Conservation (phyloP, 2,797 vertebrate species). For the Pseudochirops corinnae region DNA sequence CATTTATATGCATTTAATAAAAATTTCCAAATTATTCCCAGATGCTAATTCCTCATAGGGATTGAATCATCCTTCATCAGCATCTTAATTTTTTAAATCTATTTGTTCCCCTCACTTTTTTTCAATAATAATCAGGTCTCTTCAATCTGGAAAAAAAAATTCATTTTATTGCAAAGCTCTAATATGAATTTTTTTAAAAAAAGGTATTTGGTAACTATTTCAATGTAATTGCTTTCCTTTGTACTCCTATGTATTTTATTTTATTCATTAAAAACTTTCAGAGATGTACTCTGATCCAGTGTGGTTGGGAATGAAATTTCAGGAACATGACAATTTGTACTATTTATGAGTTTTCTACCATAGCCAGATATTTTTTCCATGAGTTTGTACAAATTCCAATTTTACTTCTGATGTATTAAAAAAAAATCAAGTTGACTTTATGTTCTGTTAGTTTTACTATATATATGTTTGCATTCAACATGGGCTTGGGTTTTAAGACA, state of each 20-base stretch:
- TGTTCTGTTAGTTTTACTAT: slow-evolving; percentile 1
- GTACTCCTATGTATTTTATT: background rate
- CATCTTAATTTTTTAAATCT: background rate
- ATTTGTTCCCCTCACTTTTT: slow-evolving; percentile 5
- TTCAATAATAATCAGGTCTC: background rate
- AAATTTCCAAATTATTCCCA: slow-evolving; percentile 34
- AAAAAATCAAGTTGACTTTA: background rate
- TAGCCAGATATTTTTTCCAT: slow-evolving; percentile 25
- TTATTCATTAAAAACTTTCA: background rate
- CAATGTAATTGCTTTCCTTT: background rate
- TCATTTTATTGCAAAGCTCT: background rate
- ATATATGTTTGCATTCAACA: background rate
- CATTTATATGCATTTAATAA: background rate
- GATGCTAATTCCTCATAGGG: slow-evolving; percentile 6
- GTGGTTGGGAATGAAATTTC: background rate
- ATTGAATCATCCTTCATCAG: slow-evolving; percentile 25
- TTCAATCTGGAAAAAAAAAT: background rate
- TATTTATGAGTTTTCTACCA: slow-evolving; percentile 46
- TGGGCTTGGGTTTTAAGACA: background rate
- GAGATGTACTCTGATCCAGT: background rate
- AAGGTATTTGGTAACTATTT: background rate
- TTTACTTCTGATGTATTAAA: slow-evolving; percentile 52
- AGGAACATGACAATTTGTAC: background rate
- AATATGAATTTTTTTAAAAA: background rate
- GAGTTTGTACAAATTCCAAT: background rate